Evolutionary conservation across 1,140 invertebrate genomes (phyloP), one percentile per base, ranked within the genome.

Genomic region (Sminthurides bifidus): DNA sequence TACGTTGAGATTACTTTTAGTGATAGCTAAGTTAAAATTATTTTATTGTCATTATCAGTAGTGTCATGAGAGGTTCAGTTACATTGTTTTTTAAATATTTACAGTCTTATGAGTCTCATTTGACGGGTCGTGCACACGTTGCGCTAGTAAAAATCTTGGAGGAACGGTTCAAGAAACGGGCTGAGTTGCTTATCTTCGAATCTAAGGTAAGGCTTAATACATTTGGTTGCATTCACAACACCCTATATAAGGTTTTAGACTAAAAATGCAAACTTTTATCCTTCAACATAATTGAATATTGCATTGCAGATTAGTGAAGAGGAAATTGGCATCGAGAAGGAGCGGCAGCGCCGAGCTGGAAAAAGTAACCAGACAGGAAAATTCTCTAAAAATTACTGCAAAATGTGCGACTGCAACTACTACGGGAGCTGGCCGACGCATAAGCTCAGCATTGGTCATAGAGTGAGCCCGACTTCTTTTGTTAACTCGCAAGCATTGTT

Each of bases 381-480:
- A 31, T 49, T 50, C 15, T 49, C 35, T 12, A 59, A 57, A 40
- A 61, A 59, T 37, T 58, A 54, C 31, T 65, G 63, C 54, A 65
- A 65, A 52, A 65, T 65, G 63, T 65, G 63, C 33, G 59, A 59
- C 37, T 65, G 63, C 27, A 65, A 60, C 33, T 65, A 65, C 29
- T 37, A 50, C 10, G 54, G 59, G 2, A 65, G 60, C 43, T 65
- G 63, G 63, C 59, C 59, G 35, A 57, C 59, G 8, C 63, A 65
- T 29, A 65, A 65, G 52, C 35, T 54, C 21, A 55, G 56, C 21
- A 23, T 65, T 17, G 54, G 57, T 21, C 63, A 65, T 58, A 40
- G 63, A 17, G 63, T 64, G 44, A 60, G 56, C 45, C 31, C 19
- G 19, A 31, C n/a, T 19, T 49, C 14, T n/a, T n/a, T n/a, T n/a